Percentiles rank a stretch among this genome's conserved stretches.
Conservation (phyloP, 2,797 vertebrate species). For the Sebastolobus altivelis region DNA sequence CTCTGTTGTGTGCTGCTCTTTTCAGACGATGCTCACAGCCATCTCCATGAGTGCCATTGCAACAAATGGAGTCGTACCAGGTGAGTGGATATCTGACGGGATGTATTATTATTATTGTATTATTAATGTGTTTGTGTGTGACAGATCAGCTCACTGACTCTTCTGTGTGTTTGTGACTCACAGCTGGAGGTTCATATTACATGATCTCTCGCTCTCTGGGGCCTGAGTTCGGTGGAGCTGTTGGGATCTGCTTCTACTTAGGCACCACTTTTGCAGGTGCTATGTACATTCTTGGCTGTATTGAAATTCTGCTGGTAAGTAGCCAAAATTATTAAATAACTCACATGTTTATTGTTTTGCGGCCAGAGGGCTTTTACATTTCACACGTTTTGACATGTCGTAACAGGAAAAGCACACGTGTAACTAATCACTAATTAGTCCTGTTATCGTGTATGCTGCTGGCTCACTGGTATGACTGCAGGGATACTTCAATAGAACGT, state of each 20-base stretch:
- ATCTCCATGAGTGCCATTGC: slow-evolving; percentile 99
- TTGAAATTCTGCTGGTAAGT: slow-evolving; percentile 96
- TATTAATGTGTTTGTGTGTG: background rate
- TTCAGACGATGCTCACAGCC: slow-evolving; percentile 98
- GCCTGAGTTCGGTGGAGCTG: slow-evolving; percentile 96
- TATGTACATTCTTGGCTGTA: slow-evolving; percentile 99
- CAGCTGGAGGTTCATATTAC: slow-evolving; percentile 99
- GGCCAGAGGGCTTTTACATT: background rate
- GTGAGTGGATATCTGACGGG: slow-evolving; percentile 76
- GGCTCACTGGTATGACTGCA: background rate
- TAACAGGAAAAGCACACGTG: background rate
- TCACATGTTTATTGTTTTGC: background rate
- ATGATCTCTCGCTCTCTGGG: slow-evolving; percentile 99
- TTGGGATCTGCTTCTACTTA: slow-evolving; percentile 98
- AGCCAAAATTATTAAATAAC: background rate
- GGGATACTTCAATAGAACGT: background rate
- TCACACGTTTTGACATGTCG: too few species aligned
- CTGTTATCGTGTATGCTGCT: background rate
- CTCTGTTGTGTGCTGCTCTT: slow-evolving; percentile 49
- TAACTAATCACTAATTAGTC: background rate
- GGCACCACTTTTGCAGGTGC: slow-evolving; percentile 98
- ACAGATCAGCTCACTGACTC: slow-evolving; percentile 14
- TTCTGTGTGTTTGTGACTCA: slow-evolving; percentile 62
- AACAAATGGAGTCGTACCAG: slow-evolving; percentile 98
- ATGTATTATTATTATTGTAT: background rate